These are phyloP conservation scores for Odontomyia ornata DNA, from an alignment of 2,888 invertebrate genomes.

Conservation along the genomic window DNA sequence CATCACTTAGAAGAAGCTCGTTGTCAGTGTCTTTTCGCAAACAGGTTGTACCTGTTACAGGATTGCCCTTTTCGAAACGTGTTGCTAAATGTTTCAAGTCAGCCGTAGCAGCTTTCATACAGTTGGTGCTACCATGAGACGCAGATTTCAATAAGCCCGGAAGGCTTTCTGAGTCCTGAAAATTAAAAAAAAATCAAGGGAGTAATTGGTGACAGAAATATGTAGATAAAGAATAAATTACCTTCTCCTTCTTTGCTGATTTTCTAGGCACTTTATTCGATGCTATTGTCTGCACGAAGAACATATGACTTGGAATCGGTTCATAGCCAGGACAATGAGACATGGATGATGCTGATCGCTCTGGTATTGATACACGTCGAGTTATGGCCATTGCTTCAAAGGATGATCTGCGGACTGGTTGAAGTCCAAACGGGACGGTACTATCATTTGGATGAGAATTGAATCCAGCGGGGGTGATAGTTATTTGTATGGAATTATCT, in stretches of 20 bases:
- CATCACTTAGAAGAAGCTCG: constrained; percentile 44
- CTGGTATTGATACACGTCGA: constrained; percentile 53
- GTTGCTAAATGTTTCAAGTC: constrained; percentile 44
- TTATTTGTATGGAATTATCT: constrained; percentile 18
- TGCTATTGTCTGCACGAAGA: not conserved
- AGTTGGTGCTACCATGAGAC: constrained; percentile 58
- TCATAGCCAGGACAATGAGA: constrained; percentile 55
- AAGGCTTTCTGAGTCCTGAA: constrained; percentile 50
- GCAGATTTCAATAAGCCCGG: constrained; percentile 57
- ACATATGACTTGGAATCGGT: constrained; percentile 12
- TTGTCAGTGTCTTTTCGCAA: constrained; percentile 47
- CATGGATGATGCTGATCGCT: constrained; percentile 61
- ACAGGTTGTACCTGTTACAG: constrained; percentile 43
- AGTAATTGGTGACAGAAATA: not conserved
- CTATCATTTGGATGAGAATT: constrained; percentile 36
- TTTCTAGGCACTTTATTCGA: not conserved
- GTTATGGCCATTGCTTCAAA: constrained; percentile 43
- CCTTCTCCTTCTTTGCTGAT: constrained; percentile 7
- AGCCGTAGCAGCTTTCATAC: constrained; percentile 48
- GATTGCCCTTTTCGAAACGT: constrained; percentile 47
- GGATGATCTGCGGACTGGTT: constrained; percentile 39
- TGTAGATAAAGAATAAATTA: constrained; percentile 2
- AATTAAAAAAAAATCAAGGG: not conserved
- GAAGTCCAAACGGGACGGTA: not conserved
- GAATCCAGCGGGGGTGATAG: constrained; percentile 44